phyloP scores from a whole-genome alignment of 2,113 vertebrate genomes.

The Recurvirostra avosetta region DNA sequence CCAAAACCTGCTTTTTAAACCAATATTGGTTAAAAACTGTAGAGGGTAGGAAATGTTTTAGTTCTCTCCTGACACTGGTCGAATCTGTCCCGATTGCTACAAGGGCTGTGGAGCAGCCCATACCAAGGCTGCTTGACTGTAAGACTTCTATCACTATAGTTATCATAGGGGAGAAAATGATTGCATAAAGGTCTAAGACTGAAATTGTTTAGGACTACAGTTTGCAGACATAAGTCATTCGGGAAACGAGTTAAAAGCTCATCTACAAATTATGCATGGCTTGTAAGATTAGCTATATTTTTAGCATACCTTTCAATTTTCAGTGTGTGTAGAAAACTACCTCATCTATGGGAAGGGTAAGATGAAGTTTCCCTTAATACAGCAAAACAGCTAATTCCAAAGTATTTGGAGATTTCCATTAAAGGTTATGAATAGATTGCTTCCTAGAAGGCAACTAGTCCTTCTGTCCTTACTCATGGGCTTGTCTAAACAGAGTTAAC shows the following conservation, averaged over 20 bases:
- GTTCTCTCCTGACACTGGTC: not conserved
- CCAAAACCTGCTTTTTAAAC: not conserved
- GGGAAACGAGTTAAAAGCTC: not conserved
- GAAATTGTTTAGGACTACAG: not conserved
- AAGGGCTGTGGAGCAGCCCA: not conserved
- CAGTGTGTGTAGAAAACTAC: not conserved
- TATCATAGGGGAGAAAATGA: not conserved
- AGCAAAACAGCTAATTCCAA: not conserved
- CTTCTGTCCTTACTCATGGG: not conserved
- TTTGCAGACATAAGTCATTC: not conserved
- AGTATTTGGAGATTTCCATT: not conserved
- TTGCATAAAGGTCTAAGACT: not conserved
- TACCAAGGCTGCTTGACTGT: not conserved
- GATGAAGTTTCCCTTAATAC: not conserved
- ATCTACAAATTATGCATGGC: not conserved
- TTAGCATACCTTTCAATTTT: not conserved
- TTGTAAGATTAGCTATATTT: not conserved
- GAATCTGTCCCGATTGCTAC: not conserved
- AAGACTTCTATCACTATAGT: fast-evolving
- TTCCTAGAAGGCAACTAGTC: not conserved
- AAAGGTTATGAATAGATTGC: not conserved
- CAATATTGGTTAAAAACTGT: not conserved
- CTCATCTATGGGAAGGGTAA: not conserved
- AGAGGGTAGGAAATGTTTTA: not conserved
- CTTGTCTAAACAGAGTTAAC: not conserved